These are phyloP conservation scores for Drosophila punjabiensis DNA, from an alignment of 1,140 invertebrate genomes.

Conservation along the genomic window DNA sequence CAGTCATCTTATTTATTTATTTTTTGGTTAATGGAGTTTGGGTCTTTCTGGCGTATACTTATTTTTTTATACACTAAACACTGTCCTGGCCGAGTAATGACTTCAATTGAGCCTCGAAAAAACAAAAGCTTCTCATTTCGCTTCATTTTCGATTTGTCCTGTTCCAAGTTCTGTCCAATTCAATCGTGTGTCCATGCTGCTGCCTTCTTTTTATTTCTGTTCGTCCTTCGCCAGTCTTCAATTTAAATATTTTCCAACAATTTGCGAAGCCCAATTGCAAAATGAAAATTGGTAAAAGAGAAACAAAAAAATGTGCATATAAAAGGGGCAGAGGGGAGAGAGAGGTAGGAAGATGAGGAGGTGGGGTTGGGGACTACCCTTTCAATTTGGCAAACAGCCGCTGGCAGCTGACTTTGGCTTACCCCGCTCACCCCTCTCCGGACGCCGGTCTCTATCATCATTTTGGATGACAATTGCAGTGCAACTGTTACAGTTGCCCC, in stretches of 20 bases:
- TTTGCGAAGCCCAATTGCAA: constrained; percentile 24
- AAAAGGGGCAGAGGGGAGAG: no score
- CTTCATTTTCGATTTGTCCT: constrained; percentile 12
- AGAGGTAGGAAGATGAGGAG: neutral
- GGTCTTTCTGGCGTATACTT: constrained; percentile 27
- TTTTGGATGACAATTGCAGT: constrained; percentile 70
- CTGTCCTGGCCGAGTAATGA: constrained; percentile 12
- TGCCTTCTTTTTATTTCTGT: neutral
- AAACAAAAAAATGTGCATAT: neutral
- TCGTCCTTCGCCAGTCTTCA: constrained; percentile 21
- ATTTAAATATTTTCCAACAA: constrained; percentile 64
- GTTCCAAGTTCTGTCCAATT: constrained; percentile 14
- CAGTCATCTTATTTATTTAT: neutral
- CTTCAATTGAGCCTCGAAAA: constrained; percentile 45
- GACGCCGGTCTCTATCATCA: constrained; percentile 29
- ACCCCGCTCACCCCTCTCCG: neutral
- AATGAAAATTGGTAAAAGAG: constrained; percentile 31
- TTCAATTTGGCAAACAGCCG: constrained; percentile 67
- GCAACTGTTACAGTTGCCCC: constrained; percentile 54
- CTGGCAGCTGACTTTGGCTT: constrained; percentile 40
- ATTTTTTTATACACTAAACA: neutral
- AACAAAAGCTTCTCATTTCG: constrained; percentile 36
- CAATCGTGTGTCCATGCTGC: constrained; percentile 3
- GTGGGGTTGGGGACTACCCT: neutral
- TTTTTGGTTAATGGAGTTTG: no score